Evolutionary conservation across 2,113 vertebrate genomes (phyloP), one percentile per base, ranked within the genome.

Genomic region (Nicator chloris): DNA sequence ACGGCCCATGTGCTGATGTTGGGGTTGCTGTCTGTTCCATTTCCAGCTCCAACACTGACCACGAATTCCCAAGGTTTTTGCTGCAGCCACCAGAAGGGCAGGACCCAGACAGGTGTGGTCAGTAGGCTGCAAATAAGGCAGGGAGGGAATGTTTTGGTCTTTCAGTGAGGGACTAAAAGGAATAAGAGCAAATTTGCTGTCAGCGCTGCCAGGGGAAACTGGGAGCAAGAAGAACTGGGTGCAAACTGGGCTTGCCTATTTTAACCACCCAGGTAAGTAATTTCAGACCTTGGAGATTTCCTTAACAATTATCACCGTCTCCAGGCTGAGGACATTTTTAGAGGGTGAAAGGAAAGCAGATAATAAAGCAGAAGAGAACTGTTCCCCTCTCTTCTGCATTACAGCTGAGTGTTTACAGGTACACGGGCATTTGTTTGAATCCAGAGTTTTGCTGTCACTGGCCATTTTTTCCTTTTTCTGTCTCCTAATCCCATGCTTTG

Each of bases 1-100:
- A 9, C 2, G 2, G 7, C 40, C 21, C 23, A 6, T 3, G 7
- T 20, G 27, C 4, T 51, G 76, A 11, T 14, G 4, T 7, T 17
- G 18, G 56, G 30, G 39, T 9, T 44, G 23, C 22, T 47, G 9
- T 8, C 31, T 4, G 11, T 14, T 40, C 33, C 22, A 11, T 50
- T 75, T 31, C 65, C 54, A 75, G 21, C 24, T 54, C 65, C 15
- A 65, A 44, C 22, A 60, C 10, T 33, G 19, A 40, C 54, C 79
- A 60, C 15, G 19, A 57, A 15, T 35, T 82, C 26, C 57, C n/a
- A 40, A 19, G 13, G 15, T 4, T 78, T 80, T 54, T 57, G 30
- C 26, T 40, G 23, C 14, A 69, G 6, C 51, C 37, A 54, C 5
- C 14, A 26, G 30, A 82, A 50, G 3, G 44, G 49, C 53, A 69